These are phyloP conservation scores for Drosophila niveifrons DNA, from an alignment of 2,888 invertebrate genomes.

Conservation along the genomic window DNA sequence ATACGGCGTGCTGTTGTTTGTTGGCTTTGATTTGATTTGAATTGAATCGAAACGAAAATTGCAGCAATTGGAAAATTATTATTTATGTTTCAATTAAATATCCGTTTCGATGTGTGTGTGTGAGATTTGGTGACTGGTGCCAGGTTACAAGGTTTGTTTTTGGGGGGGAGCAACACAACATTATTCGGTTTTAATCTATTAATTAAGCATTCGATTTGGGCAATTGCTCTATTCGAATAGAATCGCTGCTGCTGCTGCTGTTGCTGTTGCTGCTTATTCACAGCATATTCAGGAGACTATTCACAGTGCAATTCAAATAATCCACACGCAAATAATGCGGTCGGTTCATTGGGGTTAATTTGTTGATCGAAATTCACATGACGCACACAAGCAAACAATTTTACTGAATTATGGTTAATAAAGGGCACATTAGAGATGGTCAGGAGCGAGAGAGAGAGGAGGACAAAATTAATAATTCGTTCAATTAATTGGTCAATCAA, in stretches of 20 bases:
- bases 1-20: conserved; percentile 30
- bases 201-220: conserved; percentile 68
- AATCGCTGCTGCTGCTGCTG: no score
- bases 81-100: conserved; percentile 74
- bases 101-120: conserved; percentile 9
- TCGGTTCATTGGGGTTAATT: conserved; percentile 66
- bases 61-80: conserved; percentile 58
- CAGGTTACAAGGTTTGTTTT: conserved; percentile 22
- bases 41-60: conserved; percentile 44
- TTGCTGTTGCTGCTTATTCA: conserved; percentile 22
- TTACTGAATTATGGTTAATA: conserved; percentile 56
- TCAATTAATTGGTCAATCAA: conserved; percentile 1
- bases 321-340: conserved; percentile 67
- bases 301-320: conserved; percentile 52
- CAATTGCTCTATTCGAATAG: conserved; percentile 16
- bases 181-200: conserved; percentile 78
- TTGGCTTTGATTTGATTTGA: conserved; percentile 52
- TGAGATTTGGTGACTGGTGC: conserved; percentile 17
- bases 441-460: not conserved
- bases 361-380: conserved; percentile 65
- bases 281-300: conserved; percentile 21
- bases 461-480: conserved; percentile 5
- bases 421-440: not conserved
- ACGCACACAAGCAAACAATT: conserved; percentile 13
- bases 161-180: conserved; percentile 29